Base-by-base conservation (phyloP, 2,797 vertebrate genomes). In the Myotis vivesi region DNA sequence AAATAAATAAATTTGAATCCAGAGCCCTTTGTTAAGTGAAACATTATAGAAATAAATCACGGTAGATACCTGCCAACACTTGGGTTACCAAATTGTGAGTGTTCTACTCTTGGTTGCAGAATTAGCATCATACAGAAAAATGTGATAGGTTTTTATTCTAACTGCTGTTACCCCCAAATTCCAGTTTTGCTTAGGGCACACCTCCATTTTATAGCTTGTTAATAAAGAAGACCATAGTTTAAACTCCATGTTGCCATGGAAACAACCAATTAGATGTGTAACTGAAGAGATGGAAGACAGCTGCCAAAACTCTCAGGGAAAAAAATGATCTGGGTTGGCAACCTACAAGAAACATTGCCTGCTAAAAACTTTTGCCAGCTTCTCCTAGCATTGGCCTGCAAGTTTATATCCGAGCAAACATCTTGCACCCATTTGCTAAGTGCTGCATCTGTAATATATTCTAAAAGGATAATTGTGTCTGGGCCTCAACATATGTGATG, bases 381-480 rank as follows among this genome's bases (percentile, higher is more conserved):
- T 94, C 97, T 91, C 95, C 68, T 94, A 87, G 87, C 46, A 2
- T 41, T 97, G 62, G 30, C 95, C 95, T 96, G 68, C 94, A 86
- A 96, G 94, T 92, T 94, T 95, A 0, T 97, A 97, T 97, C 97
- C 95, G 97, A 98, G 81, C 92, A 93, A 97, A 98, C 98, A 98
- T 98, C 98, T 98, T 98, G 98, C 96, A 97, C 92, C 96, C 97
- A 98, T 98, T 98, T 98, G 92, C 94, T 97, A 91, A 96, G 92
- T 94, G 55, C 94, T 91, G 96, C 98, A 98, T 98, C 98, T 98
- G 98, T 96, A 98, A 98, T 94, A 81, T 96, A 98, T 98, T 98
- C 98, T 94, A 93, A 97, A 97, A 96, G 88, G 96, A 92, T 98
- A 98, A 98, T 98, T 98, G 97, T 97, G 97, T 98, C 98, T 98